These are phyloP conservation scores for Helicoverpa armigera DNA, from an alignment of 1,140 invertebrate species.

Conservation along the genomic window DNA sequence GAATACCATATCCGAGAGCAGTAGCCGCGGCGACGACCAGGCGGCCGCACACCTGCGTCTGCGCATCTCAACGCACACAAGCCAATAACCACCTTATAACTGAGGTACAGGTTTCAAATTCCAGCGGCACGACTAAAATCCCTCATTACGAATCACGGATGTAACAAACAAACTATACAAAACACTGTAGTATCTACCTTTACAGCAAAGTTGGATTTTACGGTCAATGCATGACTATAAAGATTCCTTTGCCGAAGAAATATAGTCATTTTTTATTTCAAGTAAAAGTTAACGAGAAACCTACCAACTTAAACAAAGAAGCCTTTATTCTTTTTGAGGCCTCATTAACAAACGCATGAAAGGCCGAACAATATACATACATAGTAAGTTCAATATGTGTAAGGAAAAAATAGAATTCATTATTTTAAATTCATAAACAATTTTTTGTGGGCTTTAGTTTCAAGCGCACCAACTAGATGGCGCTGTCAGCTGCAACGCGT, in stretches of 20 bases:
- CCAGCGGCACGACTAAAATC: slow-evolving; percentile 45
- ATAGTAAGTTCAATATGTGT: not conserved
- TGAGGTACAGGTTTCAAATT: slow-evolving; percentile 23
- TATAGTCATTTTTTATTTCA: slow-evolving; percentile 69
- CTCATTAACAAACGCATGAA: slow-evolving; percentile 9
- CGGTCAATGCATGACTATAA: slow-evolving; percentile 67
- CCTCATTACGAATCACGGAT: slow-evolving; percentile 84
- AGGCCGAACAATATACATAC: slow-evolving; percentile 4
- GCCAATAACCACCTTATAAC: slow-evolving; percentile 56
- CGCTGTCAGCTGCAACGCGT: slow-evolving; percentile 13
- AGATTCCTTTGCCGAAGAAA: slow-evolving; percentile 70
- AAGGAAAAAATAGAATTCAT: not conserved
- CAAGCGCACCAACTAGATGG: slow-evolving; percentile 32
- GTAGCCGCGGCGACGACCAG: slow-evolving; percentile 82
- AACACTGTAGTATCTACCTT: slow-evolving; percentile 76
- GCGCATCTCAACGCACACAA: slow-evolving; percentile 71
- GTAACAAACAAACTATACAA: slow-evolving; percentile 84
- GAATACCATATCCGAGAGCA: slow-evolving; percentile 83
- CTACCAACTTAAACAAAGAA: slow-evolving; percentile 58
- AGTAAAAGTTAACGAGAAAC: slow-evolving; percentile 60
- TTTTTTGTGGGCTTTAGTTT: not conserved
- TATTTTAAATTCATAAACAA: not conserved
- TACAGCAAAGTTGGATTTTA: slow-evolving; percentile 80
- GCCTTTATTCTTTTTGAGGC: slow-evolving; percentile 42
- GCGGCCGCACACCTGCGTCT: slow-evolving; percentile 83